Evolutionary conservation across 2,888 invertebrate genomes (phyloP), one percentile per base, ranked within the genome.

Genomic region (Lepidonotus clava): DNA sequence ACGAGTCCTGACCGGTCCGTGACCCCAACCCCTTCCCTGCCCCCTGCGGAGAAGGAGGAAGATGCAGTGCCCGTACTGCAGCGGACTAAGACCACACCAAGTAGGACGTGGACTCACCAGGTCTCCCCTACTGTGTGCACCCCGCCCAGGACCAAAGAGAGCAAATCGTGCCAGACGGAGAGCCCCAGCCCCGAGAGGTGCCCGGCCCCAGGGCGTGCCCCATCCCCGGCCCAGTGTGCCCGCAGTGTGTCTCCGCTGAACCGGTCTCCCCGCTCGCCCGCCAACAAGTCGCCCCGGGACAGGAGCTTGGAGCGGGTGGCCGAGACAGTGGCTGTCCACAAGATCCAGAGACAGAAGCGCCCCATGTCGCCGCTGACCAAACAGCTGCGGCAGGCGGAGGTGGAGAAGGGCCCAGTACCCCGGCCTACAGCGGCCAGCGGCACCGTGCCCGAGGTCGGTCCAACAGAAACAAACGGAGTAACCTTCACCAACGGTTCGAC

Each of bases 311-410:
- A 61, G 11, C 61, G 14, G 2, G 28, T 2, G 61, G 24, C 4
- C 28, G 28, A 61, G 1, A 28, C 61, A 32, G 61, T 61, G 11
- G 24, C 18, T 1, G 1, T 38, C 14, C 71, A 46, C 14, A 80
- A 1, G 0, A 80, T 46, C 41, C 80, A 24, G 6, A 80, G 46
- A 41, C 24, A n/a, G 11, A n/a, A 32, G 41, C 80, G 83, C 18
- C 83, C 83, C 18, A 83, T 83, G 83, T 83, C 83, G 21, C 83
- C 83, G 6, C 56, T 83, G 14, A 83, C 83, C 34, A 83, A 83
- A 36, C 53, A 83, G 51, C 38, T 83, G 32, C 83, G 11, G 34
- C 11, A 36, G 36, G 36, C 24, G 34, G 56, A 56, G 11, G 6
- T 1, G n/a, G 51, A 41, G 40, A 83, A 28, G 36, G 14, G n/a